Percentiles rank a stretch among this genome's conserved stretches.
These are phyloP conservation scores for Pachycephus smyrnensis DNA, from an alignment of 2,888 invertebrate species.

Conservation along the genomic window DNA sequence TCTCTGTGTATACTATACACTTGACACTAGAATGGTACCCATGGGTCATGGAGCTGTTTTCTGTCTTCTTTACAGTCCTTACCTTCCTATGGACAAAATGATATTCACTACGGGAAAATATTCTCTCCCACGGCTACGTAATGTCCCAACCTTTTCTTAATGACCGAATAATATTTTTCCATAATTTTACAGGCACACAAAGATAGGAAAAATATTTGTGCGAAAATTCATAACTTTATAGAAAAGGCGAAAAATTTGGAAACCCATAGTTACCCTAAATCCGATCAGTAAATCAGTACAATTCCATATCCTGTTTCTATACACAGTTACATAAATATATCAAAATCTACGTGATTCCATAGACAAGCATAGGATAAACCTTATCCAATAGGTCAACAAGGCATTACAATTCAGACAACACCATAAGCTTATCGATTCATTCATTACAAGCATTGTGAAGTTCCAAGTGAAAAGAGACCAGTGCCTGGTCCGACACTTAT, in stretches of 20 bases:
- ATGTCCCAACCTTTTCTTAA: neutral
- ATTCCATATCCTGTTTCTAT: neutral
- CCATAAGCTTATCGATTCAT: neutral
- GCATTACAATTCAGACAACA: neutral
- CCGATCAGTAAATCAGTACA: neutral
- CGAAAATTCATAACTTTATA: no score
- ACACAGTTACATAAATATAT: neutral
- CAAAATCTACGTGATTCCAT: neutral
- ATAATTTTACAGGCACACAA: neutral
- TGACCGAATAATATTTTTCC: neutral
- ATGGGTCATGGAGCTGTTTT: constrained; percentile 38
- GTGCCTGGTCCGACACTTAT: neutral
- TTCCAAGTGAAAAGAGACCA: neutral
- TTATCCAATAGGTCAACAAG: neutral
- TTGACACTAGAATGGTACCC: constrained; percentile 54
- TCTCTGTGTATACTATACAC: constrained; percentile 42
- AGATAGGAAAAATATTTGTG: neutral
- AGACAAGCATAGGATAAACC: neutral
- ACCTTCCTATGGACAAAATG: constrained; percentile 34
- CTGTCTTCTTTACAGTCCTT: constrained; percentile 9
- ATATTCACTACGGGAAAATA: neutral
- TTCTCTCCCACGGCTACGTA: neutral
- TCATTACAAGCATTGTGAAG: neutral
- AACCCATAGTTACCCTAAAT: neutral
- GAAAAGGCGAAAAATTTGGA: neutral